Evolutionary conservation across 2,888 invertebrate genomes (phyloP), one percentile per base, ranked within the genome.

Genomic region (Hedya salicella): DNA sequence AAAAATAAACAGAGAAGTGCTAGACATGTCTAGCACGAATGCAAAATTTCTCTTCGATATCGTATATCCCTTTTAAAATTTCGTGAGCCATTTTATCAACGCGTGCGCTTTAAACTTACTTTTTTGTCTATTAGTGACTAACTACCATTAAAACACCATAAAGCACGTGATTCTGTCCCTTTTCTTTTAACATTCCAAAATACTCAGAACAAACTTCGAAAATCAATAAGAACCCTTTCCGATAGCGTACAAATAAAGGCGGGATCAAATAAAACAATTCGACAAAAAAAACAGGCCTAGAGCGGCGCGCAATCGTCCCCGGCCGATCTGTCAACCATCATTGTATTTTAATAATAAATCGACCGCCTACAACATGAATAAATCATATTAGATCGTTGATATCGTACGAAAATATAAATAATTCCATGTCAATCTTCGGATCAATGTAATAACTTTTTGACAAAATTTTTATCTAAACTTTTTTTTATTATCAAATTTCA

Each of bases 181-280:
- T 77, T 78, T 75, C 74, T 78, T 75, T 69, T 69, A 71, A 72
- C 72, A 76, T 75, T 77, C 78, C 77, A 80, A 83, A 83, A 84
- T 75, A 82, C 81, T 81, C 84, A 89, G 82, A 86, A 82, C 83
- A 89, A 90, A 91, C 82, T 64, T 83, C 76, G 77, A 88, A 90
- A 91, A 89, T 88, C 89, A 91, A 91, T 88, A 91, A 69, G 81
- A 88, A 87, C 88, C 88, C 88, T 88, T 87, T 78, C 81, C 82
- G 84, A 89, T 87, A 85, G 75, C 77, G 83, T 82, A 83, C 85
- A 87, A 88, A 89, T 87, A 89, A 85, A 66, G 79, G 80, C 82
- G 77, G 76, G 74, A 75, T 82, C 79, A 78, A 86, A 88, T 83
- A 85, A 86, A 86, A 82, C 75, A 75, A 86, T 82, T 80, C 75